These are phyloP conservation scores for Drosophila rubida DNA, from an alignment of 2,888 invertebrate species.

Conservation along the genomic window DNA sequence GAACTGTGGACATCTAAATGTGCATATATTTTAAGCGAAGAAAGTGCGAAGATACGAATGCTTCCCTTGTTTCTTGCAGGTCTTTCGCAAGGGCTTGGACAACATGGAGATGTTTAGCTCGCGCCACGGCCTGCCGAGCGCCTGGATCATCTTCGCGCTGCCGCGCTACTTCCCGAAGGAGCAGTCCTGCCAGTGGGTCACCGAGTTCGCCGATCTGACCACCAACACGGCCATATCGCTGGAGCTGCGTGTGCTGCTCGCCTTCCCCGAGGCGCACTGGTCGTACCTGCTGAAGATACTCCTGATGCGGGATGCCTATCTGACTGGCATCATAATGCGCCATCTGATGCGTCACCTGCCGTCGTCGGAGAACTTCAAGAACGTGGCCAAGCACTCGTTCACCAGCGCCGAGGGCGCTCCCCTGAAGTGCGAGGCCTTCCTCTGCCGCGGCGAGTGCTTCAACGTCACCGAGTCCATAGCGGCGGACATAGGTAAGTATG, in stretches of 20 bases:
- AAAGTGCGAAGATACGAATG: no score
- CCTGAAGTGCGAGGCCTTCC: slow-evolving; percentile 88
- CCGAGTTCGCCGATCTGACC: slow-evolving; percentile 86
- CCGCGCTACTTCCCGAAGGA: slow-evolving; percentile 87
- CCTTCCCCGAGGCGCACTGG: slow-evolving; percentile 93
- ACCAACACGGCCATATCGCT: slow-evolving; percentile 88
- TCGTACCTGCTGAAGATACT: slow-evolving; percentile 90
- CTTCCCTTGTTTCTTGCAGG: slow-evolving; percentile 77
- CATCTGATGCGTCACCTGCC: slow-evolving; percentile 86
- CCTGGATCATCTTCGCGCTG: slow-evolving; percentile 90
- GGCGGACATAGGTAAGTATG: slow-evolving; percentile 80
- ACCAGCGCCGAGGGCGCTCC: slow-evolving; percentile 70
- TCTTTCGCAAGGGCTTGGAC: slow-evolving; percentile 87
- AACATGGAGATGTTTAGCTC: slow-evolving; percentile 86
- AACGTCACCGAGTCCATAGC: slow-evolving; percentile 82
- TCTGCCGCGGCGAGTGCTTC: slow-evolving; percentile 89
- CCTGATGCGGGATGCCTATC: slow-evolving; percentile 89
- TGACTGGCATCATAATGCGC: slow-evolving; percentile 87
- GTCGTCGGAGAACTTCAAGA: slow-evolving; percentile 83
- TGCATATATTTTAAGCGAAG: no score
- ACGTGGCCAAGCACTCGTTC: slow-evolving; percentile 84
- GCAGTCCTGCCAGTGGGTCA: slow-evolving; percentile 84
- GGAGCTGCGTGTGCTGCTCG: slow-evolving; percentile 89
- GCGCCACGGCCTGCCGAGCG: slow-evolving; percentile 86
- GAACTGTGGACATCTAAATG: no score